Evolutionary conservation across 2,888 invertebrate genomes (phyloP).

Genomic region (Meandrusa payeni): DNA sequence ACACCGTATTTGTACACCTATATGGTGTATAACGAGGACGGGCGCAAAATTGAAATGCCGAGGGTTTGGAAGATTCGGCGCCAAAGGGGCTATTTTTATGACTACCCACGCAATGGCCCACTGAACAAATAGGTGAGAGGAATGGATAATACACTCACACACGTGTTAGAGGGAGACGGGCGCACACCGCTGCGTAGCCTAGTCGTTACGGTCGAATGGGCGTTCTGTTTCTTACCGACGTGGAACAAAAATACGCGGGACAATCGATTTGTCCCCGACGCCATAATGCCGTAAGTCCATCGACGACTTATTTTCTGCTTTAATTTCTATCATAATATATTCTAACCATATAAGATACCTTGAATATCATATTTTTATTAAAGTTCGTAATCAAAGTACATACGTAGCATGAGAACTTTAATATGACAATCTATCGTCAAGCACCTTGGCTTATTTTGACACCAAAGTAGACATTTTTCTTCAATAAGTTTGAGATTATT

Average conservation of each 20-base stretch:
- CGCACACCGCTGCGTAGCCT: constrained; percentile 69
- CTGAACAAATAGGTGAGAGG: constrained; percentile 74
- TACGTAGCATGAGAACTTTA: too few relatives aligned
- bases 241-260: constrained; percentile 79
- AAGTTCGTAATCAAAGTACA: too few relatives aligned
- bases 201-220: constrained; percentile 81
- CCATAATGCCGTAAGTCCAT: constrained; percentile 59
- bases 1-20: constrained; percentile 34
- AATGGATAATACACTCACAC: constrained; percentile 58
- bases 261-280: constrained; percentile 65
- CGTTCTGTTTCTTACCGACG: constrained; percentile 80
- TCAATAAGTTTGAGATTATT: too few relatives aligned
- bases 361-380: too few relatives aligned
- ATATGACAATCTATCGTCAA: too few relatives aligned
- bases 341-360: too few relatives aligned
- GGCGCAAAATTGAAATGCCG: constrained; percentile 72
- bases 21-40: constrained; percentile 64
- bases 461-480: too few relatives aligned
- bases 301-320: neutral
- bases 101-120: constrained; percentile 78
- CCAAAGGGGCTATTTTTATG: constrained; percentile 81
- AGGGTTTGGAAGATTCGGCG: constrained; percentile 74
- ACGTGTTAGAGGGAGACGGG: constrained; percentile 68
- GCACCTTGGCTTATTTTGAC: too few relatives aligned
- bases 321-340: too few relatives aligned